Evolutionary conservation across 2,888 invertebrate genomes (phyloP).

Genomic region (Tetanocera ferruginea): DNA sequence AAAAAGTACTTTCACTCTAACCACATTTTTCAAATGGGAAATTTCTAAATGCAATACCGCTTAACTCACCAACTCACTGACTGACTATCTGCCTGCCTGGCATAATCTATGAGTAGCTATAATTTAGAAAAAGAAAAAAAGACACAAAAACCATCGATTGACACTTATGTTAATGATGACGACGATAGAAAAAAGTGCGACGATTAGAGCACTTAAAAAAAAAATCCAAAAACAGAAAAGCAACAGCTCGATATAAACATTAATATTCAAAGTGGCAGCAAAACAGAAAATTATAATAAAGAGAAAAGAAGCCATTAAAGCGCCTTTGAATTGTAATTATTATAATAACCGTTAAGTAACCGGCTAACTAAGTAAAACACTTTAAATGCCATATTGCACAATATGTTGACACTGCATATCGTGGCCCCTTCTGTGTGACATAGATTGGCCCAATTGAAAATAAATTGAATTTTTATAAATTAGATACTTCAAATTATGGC

Average conservation of each 20-base stretch:
- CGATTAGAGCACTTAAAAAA: not conserved
- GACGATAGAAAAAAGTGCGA: not conserved
- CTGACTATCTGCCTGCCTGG: no score
- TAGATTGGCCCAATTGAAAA: no score
- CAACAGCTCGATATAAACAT: not conserved
- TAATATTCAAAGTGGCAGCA: not conserved
- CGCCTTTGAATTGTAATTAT: no score
- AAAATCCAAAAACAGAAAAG: not conserved
- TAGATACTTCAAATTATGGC: no score
- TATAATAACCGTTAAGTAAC: no score
- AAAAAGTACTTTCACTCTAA: slow-evolving; percentile 4
- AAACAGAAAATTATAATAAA: not conserved
- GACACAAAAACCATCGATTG: not conserved
- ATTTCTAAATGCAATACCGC: not conserved
- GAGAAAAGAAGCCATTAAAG: no score
- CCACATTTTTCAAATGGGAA: not conserved
- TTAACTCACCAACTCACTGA: no score
- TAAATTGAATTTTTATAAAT: no score
- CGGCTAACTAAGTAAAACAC: no score
- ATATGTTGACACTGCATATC: no score
- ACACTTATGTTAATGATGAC: slow-evolving; percentile 6
- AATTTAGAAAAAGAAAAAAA: not conserved
- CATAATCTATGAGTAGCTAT: not conserved
- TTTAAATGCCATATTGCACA: no score
- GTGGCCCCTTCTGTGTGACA: no score